Percentiles rank a stretch among this genome's conserved stretches.
phyloP scores from a whole-genome alignment of 1,140 invertebrate genomes.

The Drosophila prosaltans region DNA sequence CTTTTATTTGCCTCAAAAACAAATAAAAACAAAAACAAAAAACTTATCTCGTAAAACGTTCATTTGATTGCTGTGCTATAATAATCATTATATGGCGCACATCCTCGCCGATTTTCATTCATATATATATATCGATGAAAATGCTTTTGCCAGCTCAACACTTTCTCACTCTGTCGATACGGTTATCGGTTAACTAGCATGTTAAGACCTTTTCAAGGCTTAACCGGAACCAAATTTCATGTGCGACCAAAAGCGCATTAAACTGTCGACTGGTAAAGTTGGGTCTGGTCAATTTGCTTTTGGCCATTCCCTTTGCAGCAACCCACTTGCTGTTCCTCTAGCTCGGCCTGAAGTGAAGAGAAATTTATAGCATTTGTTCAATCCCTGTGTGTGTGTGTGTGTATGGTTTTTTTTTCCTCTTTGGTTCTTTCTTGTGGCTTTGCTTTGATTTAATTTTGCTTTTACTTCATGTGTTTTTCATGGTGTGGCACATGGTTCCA shows the following conservation, averaged over 20 bases:
- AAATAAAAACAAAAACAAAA: too few species aligned
- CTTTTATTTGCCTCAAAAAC: too few species aligned
- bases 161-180: conserved; percentile 47
- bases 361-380: conserved; percentile 66
- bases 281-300: conserved; percentile 9
- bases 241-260: conserved; percentile 46
- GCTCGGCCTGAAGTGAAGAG: conserved; percentile 22
- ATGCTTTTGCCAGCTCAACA: conserved; percentile 48
- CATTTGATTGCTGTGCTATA: conserved; percentile 44
- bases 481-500: not conserved
- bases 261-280: conserved; percentile 19
- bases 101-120: conserved; percentile 22
- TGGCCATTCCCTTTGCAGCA: not conserved
- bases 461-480: conserved; percentile 19
- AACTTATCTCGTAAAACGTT: conserved; percentile 20
- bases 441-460: conserved; percentile 78
- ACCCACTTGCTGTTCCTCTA: conserved; percentile 4
- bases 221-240: conserved; percentile 24
- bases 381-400: not conserved
- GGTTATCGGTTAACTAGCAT: conserved; percentile 21
- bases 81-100: conserved; percentile 37
- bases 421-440: conserved; percentile 55
- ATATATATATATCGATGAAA: not conserved
- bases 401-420: conserved; percentile 22
- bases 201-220: conserved; percentile 47